Conservation (phyloP, 1,140 invertebrate species). For the Aleiodes sp. region DNA sequence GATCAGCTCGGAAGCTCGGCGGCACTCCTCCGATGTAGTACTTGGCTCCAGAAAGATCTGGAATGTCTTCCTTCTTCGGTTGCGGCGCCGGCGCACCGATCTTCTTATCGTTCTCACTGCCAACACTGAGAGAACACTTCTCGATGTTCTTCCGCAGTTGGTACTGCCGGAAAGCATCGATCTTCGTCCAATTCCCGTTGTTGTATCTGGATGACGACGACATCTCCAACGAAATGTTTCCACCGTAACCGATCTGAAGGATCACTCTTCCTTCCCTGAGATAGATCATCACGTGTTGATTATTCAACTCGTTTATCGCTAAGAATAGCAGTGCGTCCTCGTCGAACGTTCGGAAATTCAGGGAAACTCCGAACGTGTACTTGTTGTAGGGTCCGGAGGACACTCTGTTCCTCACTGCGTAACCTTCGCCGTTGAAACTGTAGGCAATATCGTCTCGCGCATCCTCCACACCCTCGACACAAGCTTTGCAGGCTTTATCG, state of each 20-base stretch:
- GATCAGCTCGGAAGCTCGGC: slow-evolving; percentile 69
- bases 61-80: slow-evolving; percentile 69
- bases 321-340: slow-evolving; percentile 89
- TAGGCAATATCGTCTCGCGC: slow-evolving; percentile 66
- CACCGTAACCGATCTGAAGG: slow-evolving; percentile 78
- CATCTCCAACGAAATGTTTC: slow-evolving; percentile 72
- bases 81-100: slow-evolving; percentile 73
- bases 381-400: slow-evolving; percentile 73
- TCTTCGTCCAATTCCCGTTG: slow-evolving; percentile 80
- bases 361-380: slow-evolving; percentile 78
- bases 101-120: slow-evolving; percentile 77
- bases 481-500: slow-evolving; percentile 78
- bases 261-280: slow-evolving; percentile 80
- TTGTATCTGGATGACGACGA: slow-evolving; percentile 80
- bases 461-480: slow-evolving; percentile 74
- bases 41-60: slow-evolving; percentile 70
- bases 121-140: slow-evolving; percentile 67
- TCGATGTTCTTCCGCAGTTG: slow-evolving; percentile 63
- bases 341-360: slow-evolving; percentile 87
- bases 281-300: slow-evolving; percentile 81
- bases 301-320: slow-evolving; percentile 76
- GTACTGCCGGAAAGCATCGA: slow-evolving; percentile 72
- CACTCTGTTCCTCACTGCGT: slow-evolving; percentile 74
- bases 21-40: slow-evolving; percentile 86
- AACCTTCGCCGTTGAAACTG: slow-evolving; percentile 82